These are phyloP conservation scores for Clarias magur DNA, from an alignment of 2,113 vertebrate genomes.

Conservation along the genomic window DNA sequence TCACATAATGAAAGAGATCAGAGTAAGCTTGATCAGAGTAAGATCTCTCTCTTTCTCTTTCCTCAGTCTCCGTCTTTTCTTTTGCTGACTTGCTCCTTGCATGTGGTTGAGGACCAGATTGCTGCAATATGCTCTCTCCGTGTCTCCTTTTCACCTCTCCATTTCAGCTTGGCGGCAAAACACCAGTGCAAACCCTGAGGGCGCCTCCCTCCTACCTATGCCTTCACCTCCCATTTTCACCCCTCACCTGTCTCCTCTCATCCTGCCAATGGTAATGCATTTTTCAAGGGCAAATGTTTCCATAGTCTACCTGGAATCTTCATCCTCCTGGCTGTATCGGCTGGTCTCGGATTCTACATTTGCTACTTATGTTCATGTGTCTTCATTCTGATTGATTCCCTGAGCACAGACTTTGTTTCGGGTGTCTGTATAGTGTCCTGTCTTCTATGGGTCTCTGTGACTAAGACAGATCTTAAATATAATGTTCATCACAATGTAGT, in stretches of 20 bases:
- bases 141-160: constrained; percentile 22
- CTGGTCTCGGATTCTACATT: constrained; percentile 3
- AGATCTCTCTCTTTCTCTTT: background rate
- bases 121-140: constrained; percentile 41
- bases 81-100: background rate
- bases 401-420: constrained; percentile 26
- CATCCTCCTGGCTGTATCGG: background rate
- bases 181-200: constrained; percentile 23
- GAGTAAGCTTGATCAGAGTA: background rate
- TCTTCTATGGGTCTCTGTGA: constrained; percentile 25
- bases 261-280: constrained; percentile 30
- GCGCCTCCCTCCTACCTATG: background rate
- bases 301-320: background rate
- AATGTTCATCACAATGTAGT: constrained; percentile 69
- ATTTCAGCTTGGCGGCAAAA: constrained; percentile 13
- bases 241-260: background rate
- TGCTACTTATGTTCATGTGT: constrained; percentile 57
- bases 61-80: background rate
- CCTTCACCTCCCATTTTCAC: constrained; percentile 12
- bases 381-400: constrained; percentile 60
- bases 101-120: constrained; percentile 23
- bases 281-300: constrained; percentile 44
- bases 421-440: constrained; percentile 1
- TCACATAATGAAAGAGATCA: constrained; percentile 6
- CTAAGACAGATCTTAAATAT: constrained; percentile 53